Evolutionary conservation across 1,140 invertebrate species (phyloP).

Genomic region (Metaphire vulgaris): DNA sequence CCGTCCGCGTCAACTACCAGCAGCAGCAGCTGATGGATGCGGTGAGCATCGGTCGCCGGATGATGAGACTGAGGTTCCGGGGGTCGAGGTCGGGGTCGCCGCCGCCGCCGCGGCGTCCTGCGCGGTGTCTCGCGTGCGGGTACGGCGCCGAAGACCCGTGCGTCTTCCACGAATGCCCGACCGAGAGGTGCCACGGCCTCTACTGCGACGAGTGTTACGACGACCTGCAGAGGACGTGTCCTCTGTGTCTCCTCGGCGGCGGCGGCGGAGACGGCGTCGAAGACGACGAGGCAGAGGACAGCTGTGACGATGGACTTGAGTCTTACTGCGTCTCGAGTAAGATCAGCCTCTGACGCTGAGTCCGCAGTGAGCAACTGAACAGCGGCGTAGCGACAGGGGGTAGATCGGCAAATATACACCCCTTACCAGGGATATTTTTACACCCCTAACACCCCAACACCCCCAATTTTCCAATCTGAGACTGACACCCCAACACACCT

Average conservation of each 20-base stretch:
- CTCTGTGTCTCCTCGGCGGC: conserved; percentile 22
- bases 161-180: conserved; percentile 12
- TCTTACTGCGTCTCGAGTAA: conserved; percentile 20
- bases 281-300: conserved; percentile 18
- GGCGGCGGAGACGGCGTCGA: conserved; percentile 14
- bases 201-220: conserved; percentile 25
- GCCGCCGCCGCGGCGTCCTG: neutral
- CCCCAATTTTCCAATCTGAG: no score
- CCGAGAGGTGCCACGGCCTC: conserved; percentile 24
- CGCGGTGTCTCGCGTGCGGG: neutral
- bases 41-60: neutral
- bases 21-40: neutral
- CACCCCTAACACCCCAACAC: no score
- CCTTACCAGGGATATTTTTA: no score
- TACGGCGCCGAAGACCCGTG: neutral
- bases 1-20: neutral
- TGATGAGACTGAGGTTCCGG: neutral
- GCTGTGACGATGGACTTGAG: conserved; percentile 14
- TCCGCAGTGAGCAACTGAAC: no score
- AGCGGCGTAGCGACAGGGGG: no score
- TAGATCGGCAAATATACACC: no score
- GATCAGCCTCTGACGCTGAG: conserved; percentile 18
- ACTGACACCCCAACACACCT: no score
- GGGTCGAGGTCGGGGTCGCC: neutral
- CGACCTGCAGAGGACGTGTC: conserved; percentile 26